Base-by-base conservation (phyloP, 1,140 invertebrate genomes). In the Trachymyrmex cornetzi region DNA sequence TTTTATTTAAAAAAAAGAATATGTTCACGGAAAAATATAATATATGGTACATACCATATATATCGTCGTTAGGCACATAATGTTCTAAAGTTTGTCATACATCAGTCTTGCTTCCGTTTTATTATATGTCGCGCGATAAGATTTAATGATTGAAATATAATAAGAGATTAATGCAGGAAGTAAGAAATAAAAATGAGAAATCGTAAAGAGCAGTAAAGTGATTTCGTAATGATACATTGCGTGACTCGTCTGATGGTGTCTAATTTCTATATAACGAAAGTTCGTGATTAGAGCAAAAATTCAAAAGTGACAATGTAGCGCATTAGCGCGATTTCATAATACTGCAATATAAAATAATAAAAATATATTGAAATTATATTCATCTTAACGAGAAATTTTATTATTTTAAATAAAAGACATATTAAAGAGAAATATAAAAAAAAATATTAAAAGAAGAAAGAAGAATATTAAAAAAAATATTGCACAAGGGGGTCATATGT, bases 141-240 rank as follows among this genome's bases (percentile, higher is more conserved):
- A 19, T 74, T 74, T 61, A n/a, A 30, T 1, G 53, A 81, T 71
- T 19, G 19, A 74, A 59, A 61, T 84, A 2, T 22, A 57, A 71
- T 57, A 50, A 74, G 34, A 24, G 19, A 81, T 69, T 67, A n/a
- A 71, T 81, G 77, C 80, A 69, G 80, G 80, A 84, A 84, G 67
- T 48, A 22, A 34, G 3, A 63, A 19, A 12, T 19, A 75, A 84
- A 82, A 74, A 82, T 74, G 12, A 22, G 2, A 16, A 74, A 24
- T 64, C 77, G 44, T 64, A 72, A 61, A 53, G 38, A n/a, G 44
- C 44, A 69, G 44, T 38, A 38, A 30, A 30, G 19, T 50, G 38
- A 9, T 84, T 61, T 84, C 55, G 38, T 50, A 75, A 84, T 34
- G 55, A 59, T 34, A 44, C 38, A 44, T 44, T 11, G 38, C 64